Percentiles rank a stretch among this genome's conserved stretches.
These are phyloP conservation scores for Cheirogaleus major DNA, from an alignment of 2,797 vertebrate species.

Conservation along the genomic window DNA sequence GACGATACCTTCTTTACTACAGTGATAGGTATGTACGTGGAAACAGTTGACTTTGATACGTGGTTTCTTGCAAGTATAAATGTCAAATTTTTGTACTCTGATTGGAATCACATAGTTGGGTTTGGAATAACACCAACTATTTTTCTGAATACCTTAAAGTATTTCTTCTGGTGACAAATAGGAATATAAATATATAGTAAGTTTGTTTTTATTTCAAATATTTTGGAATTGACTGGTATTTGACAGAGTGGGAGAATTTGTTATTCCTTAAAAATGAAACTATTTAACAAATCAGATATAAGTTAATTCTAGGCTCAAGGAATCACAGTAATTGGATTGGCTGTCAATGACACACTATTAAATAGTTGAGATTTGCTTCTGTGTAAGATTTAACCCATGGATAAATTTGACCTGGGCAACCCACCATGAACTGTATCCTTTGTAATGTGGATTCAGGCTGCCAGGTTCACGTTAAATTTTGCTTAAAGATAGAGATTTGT, in stretches of 20 bases:
- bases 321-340: not conserved
- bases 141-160: not conserved
- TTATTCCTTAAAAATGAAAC: not conserved
- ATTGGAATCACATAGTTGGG: not conserved
- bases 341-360: not conserved
- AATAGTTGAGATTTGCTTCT: not conserved
- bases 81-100: not conserved
- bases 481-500: not conserved
- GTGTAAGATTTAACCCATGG: not conserved
- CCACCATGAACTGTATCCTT: not conserved
- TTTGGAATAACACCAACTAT: not conserved
- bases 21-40: not conserved
- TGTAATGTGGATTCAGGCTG: not conserved
- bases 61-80: not conserved
- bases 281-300: not conserved
- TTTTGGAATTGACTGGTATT: not conserved
- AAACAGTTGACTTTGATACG: not conserved
- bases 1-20: not conserved
- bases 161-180: not conserved
- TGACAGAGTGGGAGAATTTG: not conserved
- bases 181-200: not conserved
- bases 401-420: not conserved
- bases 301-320: not conserved
- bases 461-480: not conserved
- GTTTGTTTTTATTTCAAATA: not conserved